These are phyloP conservation scores for Plemyria rubiginata DNA, from an alignment of 2,888 invertebrate genomes.

Conservation along the genomic window DNA sequence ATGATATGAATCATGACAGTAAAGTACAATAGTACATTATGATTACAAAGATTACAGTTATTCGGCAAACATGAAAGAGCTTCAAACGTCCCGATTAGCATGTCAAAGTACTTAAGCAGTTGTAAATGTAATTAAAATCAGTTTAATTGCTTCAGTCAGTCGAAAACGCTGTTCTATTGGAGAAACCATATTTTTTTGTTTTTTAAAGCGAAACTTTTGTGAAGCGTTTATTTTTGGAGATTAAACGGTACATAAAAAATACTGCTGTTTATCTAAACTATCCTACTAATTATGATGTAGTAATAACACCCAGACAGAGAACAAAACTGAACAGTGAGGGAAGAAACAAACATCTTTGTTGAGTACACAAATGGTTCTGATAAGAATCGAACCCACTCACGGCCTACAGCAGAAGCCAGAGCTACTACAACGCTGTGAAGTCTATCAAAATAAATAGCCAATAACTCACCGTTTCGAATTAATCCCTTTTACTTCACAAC, in stretches of 20 bases:
- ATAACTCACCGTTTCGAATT: neutral
- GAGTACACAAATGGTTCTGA: too few species aligned
- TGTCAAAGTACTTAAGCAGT: constrained; percentile 4
- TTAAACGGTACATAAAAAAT: neutral
- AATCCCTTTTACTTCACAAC: neutral
- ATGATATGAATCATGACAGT: neutral
- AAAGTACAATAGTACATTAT: neutral
- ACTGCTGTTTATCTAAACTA: too few species aligned
- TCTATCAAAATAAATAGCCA: too few species aligned
- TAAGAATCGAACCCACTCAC: too few species aligned
- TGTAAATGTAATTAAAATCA: constrained; percentile 8
- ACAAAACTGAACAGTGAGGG: too few species aligned
- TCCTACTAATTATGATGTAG: too few species aligned
- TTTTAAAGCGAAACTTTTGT: neutral
- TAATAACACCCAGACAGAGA: too few species aligned
- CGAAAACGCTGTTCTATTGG: neutral
- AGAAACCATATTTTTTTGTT: neutral
- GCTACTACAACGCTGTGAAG: too few species aligned
- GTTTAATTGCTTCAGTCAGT: constrained; percentile 1
- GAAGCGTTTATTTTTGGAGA: too few species aligned
- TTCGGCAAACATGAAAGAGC: constrained; percentile 14
- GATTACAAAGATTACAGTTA: constrained; percentile 8
- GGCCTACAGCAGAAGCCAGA: too few species aligned
- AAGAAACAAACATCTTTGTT: too few species aligned
- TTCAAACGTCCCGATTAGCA: constrained; percentile 8